Conservation (phyloP, 1,140 invertebrate species). For the Euschistus heros region DNA sequence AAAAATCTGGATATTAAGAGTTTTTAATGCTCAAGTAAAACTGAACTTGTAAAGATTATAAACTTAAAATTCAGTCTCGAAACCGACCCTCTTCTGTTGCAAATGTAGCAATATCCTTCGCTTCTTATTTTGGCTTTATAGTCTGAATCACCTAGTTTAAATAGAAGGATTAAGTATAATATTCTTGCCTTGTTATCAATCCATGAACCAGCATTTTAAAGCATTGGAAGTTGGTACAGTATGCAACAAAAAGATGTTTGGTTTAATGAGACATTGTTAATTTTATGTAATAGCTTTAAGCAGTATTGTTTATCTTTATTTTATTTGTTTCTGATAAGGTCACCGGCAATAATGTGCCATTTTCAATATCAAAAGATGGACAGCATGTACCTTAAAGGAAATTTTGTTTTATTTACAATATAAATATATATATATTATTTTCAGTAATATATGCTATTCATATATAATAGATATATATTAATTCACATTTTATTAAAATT, state of each 20-base stretch:
- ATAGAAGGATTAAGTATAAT: no score
- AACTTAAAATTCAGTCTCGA: no score
- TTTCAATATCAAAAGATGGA: background rate
- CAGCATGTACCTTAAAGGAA: background rate
- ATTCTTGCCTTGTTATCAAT: no score
- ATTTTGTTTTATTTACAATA: background rate
- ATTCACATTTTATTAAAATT: background rate
- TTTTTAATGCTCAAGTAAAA: background rate
- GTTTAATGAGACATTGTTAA: no score
- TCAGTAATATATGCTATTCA: slow-evolving; percentile 13
- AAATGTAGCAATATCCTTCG: no score
- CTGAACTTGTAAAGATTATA: no score
- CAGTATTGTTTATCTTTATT: slow-evolving; percentile 9
- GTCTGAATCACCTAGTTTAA: no score
- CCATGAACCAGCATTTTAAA: no score
- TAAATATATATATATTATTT: slow-evolving; percentile 1
- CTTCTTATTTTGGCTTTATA: no score
- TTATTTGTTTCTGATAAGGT: background rate
- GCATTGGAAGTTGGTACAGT: no score
- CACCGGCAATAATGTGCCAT: slow-evolving; percentile 7
- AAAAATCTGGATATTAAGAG: background rate
- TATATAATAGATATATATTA: background rate
- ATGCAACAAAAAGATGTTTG: no score
- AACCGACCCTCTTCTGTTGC: no score
- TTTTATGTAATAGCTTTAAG: slow-evolving; percentile 7